Evolutionary conservation across 2,888 invertebrate species (phyloP).

Genomic region (Polydrusus cervinus): DNA sequence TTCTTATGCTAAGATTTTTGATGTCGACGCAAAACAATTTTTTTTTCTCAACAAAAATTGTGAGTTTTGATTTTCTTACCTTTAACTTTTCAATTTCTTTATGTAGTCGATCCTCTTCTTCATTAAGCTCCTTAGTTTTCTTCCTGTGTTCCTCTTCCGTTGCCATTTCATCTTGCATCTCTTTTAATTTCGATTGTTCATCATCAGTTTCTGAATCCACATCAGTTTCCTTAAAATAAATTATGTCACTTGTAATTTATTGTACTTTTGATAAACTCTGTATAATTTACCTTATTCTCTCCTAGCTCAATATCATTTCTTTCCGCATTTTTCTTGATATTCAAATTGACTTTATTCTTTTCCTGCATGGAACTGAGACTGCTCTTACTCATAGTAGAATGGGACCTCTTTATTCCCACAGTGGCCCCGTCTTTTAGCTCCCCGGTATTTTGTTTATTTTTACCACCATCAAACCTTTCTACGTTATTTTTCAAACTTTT

Average conservation of each 20-base stretch:
- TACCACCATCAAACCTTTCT: conserved; percentile 36
- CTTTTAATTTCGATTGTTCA: conserved; percentile 70
- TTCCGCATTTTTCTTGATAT: conserved; percentile 60
- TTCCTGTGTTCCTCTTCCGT: conserved; percentile 82
- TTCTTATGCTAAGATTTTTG: too few species aligned
- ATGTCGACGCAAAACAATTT: too few species aligned
- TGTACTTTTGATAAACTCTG: too few species aligned
- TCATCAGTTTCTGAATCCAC: conserved; percentile 78
- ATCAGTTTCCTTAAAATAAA: conserved; percentile 72
- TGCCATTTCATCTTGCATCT: conserved; percentile 65
- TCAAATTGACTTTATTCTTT: conserved; percentile 63
- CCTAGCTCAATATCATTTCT: conserved; percentile 51
- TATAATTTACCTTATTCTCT: conserved; percentile 60
- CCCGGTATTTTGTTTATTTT: background rate
- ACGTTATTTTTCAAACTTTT: conserved; percentile 63
- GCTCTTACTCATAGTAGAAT: conserved; percentile 67
- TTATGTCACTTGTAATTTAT: too few species aligned
- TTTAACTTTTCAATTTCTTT: conserved; percentile 55
- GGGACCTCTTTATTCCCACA: conserved; percentile 64
- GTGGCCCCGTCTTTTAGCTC: background rate
- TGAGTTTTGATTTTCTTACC: conserved; percentile 3
- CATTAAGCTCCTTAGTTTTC: conserved; percentile 78
- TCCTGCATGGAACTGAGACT: conserved; percentile 59
- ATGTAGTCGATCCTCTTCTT: conserved; percentile 79
- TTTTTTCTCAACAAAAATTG: too few species aligned